Conservation (phyloP, 2,888 invertebrate genomes). For the Thymelicus sylvestris region DNA sequence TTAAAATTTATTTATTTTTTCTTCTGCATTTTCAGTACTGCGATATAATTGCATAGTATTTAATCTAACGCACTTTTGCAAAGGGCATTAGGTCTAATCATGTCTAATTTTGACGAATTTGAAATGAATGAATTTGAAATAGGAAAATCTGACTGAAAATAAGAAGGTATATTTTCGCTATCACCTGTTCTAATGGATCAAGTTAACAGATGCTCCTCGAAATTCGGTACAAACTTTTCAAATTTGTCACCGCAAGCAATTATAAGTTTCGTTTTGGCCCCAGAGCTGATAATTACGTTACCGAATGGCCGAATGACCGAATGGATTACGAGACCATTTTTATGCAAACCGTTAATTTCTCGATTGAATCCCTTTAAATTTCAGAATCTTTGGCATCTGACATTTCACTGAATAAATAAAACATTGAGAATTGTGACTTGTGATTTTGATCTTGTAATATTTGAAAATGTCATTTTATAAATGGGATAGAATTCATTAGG, state of each 20-base stretch:
- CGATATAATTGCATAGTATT: background rate
- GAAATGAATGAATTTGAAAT: background rate
- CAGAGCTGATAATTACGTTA: slow-evolving; percentile 40
- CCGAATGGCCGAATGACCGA: background rate
- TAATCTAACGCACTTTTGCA: too few species aligned
- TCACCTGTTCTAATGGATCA: slow-evolving; percentile 54
- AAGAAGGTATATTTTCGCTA: slow-evolving; percentile 43
- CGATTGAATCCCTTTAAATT: background rate
- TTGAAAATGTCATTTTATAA: too few species aligned
- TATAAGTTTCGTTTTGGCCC: slow-evolving; percentile 61
- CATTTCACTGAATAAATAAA: too few species aligned
- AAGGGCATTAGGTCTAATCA: too few species aligned
- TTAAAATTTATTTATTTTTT: slow-evolving; percentile 16
- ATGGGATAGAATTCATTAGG: too few species aligned
- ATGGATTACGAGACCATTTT: slow-evolving; percentile 19
- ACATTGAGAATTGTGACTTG: too few species aligned
- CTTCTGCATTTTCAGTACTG: background rate
- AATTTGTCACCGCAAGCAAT: slow-evolving; percentile 65
- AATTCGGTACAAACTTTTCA: slow-evolving; percentile 57
- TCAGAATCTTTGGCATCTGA: too few species aligned
- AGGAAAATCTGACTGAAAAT: slow-evolving; percentile 11
- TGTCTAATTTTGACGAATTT: background rate
- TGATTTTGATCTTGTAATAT: too few species aligned
- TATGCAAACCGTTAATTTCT: background rate
- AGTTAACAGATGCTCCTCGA: slow-evolving; percentile 56